Evolutionary conservation across 2,113 vertebrate genomes (phyloP), one percentile per base, ranked within the genome.

Genomic region (Origma solitaria): DNA sequence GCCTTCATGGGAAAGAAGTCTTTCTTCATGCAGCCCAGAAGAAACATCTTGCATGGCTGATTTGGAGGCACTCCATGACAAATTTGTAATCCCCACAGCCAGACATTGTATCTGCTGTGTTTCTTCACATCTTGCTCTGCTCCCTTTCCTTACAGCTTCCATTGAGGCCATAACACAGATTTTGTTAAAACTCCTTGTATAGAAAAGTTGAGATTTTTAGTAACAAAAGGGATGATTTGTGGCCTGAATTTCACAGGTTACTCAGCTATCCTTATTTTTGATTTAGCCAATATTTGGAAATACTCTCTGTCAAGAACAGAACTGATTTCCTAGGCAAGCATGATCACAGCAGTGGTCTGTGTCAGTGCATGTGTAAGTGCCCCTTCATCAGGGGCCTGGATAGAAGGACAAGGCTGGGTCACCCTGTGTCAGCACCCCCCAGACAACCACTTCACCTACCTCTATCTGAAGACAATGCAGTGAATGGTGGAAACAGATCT

Each of bases 291-390:
- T 6, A 33, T 65, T 73, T n/a, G 15, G 64, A 88, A 77, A 35
- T 27, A 9, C 9, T n/a, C 5, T 56, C 65, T 70, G 14, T 3
- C 15, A 33, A 15, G 35, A 75, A 22, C 2, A 66, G 27, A 77
- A 23, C 9, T 18, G 35, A 25, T 56, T 14, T 66, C 70, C 20
- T 31, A 22, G 16, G 31, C 13, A 44, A 12, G 49, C 24, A 33
- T 35, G 33, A 25, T 54, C 35, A 24, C 19, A 71, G 12, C 14
- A 38, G 30, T 22, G 25, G 45, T 33, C 18, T 49, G 13, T 33
- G 27, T 16, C 27, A 27, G 16, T 19, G 51, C 42, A 18, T 0
- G 0, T 27, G 6, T 45, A 37, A 54, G 13, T 35, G 42, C 5
- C 30, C 15, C 12, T 62, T 12, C 2, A 15, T 24, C 61, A 23